Evolutionary conservation across 2,113 vertebrate genomes (phyloP).

Genomic region (Pampusana beccarii): DNA sequence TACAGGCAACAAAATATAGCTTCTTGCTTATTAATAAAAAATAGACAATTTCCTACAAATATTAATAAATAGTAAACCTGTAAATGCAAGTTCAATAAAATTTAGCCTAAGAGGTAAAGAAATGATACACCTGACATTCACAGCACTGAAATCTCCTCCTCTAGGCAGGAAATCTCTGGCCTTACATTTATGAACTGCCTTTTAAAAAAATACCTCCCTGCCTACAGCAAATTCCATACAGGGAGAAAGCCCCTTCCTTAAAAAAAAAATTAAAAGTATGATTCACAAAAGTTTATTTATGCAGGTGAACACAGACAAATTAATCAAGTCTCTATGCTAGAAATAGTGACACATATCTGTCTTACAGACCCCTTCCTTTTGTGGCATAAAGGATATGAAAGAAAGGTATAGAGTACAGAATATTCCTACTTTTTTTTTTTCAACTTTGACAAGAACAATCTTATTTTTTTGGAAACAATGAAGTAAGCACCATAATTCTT

Average conservation of each 20-base stretch:
- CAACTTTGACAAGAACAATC: neutral
- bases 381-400: neutral
- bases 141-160: neutral
- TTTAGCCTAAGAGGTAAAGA: rapidly evolving
- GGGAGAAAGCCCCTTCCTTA: neutral
- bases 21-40: neutral
- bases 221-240: neutral
- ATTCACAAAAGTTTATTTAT: neutral
- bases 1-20: neutral
- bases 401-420: neutral
- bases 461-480: neutral
- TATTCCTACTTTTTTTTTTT: neutral
- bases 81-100: neutral
- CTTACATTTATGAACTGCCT: neutral
- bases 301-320: neutral
- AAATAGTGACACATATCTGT: neutral
- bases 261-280: neutral
- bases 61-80: neutral
- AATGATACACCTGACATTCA: neutral
- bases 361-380: neutral
- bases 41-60: neutral
- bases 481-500: neutral
- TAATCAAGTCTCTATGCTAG: neutral
- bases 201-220: neutral
- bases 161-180: neutral